These are phyloP conservation scores for Planococcus citri DNA, from an alignment of 1,140 invertebrate species.

Conservation along the genomic window DNA sequence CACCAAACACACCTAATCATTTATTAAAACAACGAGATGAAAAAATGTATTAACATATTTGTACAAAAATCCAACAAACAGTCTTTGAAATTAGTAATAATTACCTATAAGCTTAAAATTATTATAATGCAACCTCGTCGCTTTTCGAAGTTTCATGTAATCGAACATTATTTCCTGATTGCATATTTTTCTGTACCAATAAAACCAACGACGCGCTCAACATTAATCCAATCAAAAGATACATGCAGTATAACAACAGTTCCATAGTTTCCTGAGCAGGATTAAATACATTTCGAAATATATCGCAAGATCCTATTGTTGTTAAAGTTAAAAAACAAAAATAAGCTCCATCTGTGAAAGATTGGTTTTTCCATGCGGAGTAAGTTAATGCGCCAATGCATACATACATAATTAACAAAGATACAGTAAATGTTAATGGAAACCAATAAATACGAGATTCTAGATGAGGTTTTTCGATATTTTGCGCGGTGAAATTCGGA, in stretches of 20 bases:
- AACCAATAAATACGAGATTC: constrained; percentile 39
- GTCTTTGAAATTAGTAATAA: not conserved
- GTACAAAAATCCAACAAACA: not conserved
- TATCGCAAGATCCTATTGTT: constrained; percentile 79
- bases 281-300: constrained; percentile 43
- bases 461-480: constrained; percentile 29
- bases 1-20: too few relatives aligned
- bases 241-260: constrained; percentile 67
- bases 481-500: not conserved
- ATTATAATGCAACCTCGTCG: not conserved
- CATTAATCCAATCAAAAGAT: constrained; percentile 76
- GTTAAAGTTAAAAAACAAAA: constrained; percentile 79
- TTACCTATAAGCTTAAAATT: not conserved
- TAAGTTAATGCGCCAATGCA: constrained; percentile 56
- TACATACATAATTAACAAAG: constrained; percentile 55
- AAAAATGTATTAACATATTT: constrained; percentile 13
- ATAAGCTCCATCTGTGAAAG: constrained; percentile 68
- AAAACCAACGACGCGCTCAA: constrained; percentile 86
- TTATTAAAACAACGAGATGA: not conserved
- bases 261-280: constrained; percentile 39
- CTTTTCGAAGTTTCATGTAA: not conserved
- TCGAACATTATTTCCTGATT: not conserved
- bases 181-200: constrained; percentile 65
- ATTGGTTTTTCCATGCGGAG: constrained; percentile 60
- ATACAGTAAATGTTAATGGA: constrained; percentile 52